A percentile compares a stretch with the other conserved stretches of the same genome.
Conservation (phyloP, 2,888 invertebrate genomes). For the Brachyptera putata region DNA sequence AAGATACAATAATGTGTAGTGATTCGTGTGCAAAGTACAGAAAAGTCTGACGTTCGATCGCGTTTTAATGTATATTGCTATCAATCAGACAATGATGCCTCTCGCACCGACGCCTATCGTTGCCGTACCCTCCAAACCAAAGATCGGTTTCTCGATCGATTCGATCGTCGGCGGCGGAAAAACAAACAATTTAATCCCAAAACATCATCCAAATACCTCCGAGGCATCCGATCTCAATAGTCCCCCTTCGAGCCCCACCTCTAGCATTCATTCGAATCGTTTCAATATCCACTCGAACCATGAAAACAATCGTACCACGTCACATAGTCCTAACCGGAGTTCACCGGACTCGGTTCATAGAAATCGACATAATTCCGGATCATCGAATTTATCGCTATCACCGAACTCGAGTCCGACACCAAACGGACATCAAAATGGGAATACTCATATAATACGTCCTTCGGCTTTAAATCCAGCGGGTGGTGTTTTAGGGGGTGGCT, state of each 20-base stretch:
- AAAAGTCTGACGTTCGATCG: background rate
- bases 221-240: conserved; percentile 6
- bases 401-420: conserved; percentile 23
- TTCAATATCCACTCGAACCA: conserved; percentile 37
- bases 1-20: too few species aligned
- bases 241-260: conserved; percentile 10
- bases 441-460: conserved; percentile 28
- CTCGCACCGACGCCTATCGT: conserved; percentile 90
- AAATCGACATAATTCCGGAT: background rate
- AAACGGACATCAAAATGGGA: background rate
- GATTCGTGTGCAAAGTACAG: background rate
- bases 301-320: conserved; percentile 39
- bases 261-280: conserved; percentile 38
- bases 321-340: conserved; percentile 43
- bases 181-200: conserved; percentile 32
- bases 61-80: too few species aligned
- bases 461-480: conserved; percentile 40
- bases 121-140: conserved; percentile 87
- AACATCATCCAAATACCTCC: conserved; percentile 36
- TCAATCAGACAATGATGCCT: conserved; percentile 72
- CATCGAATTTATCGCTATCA: conserved; percentile 21
- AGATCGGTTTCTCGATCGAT: conserved; percentile 93
- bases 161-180: conserved; percentile 75
- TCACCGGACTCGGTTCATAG: conserved; percentile 33
- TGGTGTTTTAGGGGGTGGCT: conserved; percentile 21